A percentile compares a stretch with the other conserved stretches of the same genome.
Conservation (phyloP, 2,113 vertebrate species). For the Macrotus californicus region DNA sequence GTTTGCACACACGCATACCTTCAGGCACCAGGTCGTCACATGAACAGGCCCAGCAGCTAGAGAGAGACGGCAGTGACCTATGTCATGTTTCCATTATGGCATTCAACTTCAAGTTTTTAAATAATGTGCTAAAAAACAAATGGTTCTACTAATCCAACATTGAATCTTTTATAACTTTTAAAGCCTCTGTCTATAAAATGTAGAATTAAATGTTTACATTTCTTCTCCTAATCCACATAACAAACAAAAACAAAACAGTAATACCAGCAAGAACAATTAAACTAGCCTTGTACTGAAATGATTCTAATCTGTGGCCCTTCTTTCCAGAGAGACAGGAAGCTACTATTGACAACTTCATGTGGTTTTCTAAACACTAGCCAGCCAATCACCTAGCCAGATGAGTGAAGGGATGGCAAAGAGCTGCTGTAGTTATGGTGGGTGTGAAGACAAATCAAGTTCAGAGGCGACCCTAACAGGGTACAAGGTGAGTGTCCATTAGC, state of each 20-base stretch:
- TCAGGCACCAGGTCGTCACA: rapidly evolving
- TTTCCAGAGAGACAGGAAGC: neutral
- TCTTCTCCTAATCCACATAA: neutral
- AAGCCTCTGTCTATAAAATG: neutral
- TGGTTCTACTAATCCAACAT: rapidly evolving
- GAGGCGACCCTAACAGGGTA: neutral
- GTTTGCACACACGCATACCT: rapidly evolving
- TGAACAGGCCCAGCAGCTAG: neutral
- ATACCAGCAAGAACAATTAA: neutral
- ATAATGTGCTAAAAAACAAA: neutral
- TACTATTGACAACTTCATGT: neutral
- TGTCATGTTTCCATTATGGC: neutral
- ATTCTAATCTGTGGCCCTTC: neutral
- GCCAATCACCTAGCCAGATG: neutral
- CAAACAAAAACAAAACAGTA: neutral
- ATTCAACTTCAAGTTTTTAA: neutral
- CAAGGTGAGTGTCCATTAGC: neutral
- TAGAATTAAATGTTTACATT: neutral
- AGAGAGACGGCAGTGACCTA: rapidly evolving
- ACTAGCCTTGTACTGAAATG: neutral
- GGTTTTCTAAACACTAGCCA: neutral
- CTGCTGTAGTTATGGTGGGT: neutral
- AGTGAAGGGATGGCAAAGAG: neutral
- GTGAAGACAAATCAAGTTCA: neutral
- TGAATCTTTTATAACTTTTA: neutral